phyloP scores from a whole-genome alignment of 92 coral and sea anemone species.

The Pocillopora grandis region DNA sequence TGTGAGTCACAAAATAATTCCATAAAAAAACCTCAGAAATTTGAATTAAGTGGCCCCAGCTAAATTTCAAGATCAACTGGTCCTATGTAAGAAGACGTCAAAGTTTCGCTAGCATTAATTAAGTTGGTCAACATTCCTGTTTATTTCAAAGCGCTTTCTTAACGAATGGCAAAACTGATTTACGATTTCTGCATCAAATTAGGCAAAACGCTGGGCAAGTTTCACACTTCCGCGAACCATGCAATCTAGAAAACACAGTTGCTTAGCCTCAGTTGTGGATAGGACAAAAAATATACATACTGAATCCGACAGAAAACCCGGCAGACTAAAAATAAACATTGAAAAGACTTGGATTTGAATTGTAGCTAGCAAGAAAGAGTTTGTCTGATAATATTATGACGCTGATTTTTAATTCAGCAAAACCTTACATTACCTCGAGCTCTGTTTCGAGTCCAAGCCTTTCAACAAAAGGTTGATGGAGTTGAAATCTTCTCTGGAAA shows the following conservation, averaged over 20 bases:
- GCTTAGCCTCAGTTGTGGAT: neutral
- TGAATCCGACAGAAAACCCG: slow-evolving; percentile 3
- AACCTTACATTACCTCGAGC: slow-evolving; percentile 71
- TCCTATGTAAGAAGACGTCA: neutral
- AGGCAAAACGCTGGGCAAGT: neutral
- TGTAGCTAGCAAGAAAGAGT: neutral
- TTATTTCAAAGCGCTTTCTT: slow-evolving; percentile 9
- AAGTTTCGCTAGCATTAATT: slow-evolving; percentile 5
- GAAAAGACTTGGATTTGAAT: neutral
- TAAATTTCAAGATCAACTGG: slow-evolving; percentile 1
- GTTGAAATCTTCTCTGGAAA: slow-evolving; percentile 74
- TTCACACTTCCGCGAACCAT: neutral
- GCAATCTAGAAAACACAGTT: neutral
- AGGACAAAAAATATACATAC: neutral
- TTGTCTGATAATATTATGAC: neutral
- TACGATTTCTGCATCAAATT: slow-evolving; percentile 5
- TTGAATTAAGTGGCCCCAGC: neutral
- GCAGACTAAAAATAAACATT: slow-evolving; percentile 33
- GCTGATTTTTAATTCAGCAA: neutral
- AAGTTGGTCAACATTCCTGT: slow-evolving; percentile 10
- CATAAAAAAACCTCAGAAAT: neutral
- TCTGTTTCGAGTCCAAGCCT: slow-evolving; percentile 88
- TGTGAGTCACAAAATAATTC: slow-evolving; percentile 9
- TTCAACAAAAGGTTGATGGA: slow-evolving; percentile 74
- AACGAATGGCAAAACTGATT: slow-evolving; percentile 20